A percentile compares a stretch with the other conserved stretches of the same genome.
phyloP scores from a whole-genome alignment of 2,888 invertebrate genomes.

The Dyspetes luteomarginatus region DNA sequence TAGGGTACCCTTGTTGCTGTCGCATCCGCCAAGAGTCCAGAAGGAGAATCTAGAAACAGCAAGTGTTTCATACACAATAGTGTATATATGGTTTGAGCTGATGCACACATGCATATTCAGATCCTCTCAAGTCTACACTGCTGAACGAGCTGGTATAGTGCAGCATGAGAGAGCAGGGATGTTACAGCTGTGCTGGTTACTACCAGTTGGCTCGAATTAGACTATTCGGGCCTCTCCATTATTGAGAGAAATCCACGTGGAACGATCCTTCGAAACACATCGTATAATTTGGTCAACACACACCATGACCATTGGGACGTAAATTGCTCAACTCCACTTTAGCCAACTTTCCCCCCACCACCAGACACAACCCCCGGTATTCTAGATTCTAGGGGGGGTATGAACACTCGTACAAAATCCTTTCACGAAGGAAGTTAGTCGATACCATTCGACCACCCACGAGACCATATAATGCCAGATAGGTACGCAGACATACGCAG shows the following conservation, averaged over 20 bases:
- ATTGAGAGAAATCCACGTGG: conserved; percentile 73
- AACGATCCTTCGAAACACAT: conserved; percentile 62
- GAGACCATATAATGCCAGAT: conserved; percentile 4
- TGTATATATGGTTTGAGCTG: conserved; percentile 28
- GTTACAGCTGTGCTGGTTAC: conserved; percentile 58
- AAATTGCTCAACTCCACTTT: conserved; percentile 22
- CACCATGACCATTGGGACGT: not conserved
- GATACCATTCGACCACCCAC: not conserved
- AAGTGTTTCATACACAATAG: conserved; percentile 4
- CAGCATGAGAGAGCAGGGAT: conserved; percentile 14
- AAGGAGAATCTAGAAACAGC: conserved; percentile 25
- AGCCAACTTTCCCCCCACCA: conserved; percentile 16
- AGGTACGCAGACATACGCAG: not conserved
- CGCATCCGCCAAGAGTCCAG: not conserved
- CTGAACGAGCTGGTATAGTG: not conserved
- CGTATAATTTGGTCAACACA: conserved; percentile 17
- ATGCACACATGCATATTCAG: conserved; percentile 47
- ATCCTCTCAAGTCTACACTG: not conserved
- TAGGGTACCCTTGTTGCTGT: not conserved
- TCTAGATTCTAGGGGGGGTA: not conserved
- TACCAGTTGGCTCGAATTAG: conserved; percentile 74
- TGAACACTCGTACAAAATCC: not conserved
- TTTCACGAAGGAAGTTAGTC: conserved; percentile 4
- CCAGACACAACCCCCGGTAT: not conserved
- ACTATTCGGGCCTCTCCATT: conserved; percentile 76